Percentiles rank a stretch among this genome's conserved stretches.
These are phyloP conservation scores for Liopterus haemorrhoidalis DNA, from an alignment of 2,888 invertebrate species.

Conservation along the genomic window DNA sequence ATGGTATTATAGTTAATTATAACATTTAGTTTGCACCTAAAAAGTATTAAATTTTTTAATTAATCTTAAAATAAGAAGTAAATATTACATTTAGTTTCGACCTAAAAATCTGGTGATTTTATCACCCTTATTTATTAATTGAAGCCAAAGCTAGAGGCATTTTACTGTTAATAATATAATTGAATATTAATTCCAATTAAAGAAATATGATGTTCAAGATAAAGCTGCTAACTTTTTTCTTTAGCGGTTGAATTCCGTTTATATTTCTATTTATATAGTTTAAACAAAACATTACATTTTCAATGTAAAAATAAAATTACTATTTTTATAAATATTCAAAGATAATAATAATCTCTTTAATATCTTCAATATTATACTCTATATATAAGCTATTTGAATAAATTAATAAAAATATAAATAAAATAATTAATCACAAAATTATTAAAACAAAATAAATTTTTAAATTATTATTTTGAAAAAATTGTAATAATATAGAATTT, in stretches of 20 bases:
- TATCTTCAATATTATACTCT: constrained; percentile 49
- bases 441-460: no score
- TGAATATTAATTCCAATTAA: constrained; percentile 54
- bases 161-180: constrained; percentile 61
- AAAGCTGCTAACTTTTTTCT: constrained; percentile 61
- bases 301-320: constrained; percentile 55
- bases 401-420: no score
- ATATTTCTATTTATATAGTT: constrained; percentile 59
- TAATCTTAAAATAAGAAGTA: constrained; percentile 46
- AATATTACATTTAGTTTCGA: constrained; percentile 51
- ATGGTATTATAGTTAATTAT: constrained; percentile 47
- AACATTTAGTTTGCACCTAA: constrained; percentile 50
- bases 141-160: constrained; percentile 53
- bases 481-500: no score
- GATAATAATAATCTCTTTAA: constrained; percentile 40
- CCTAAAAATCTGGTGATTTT: constrained; percentile 45
- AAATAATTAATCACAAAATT: no score
- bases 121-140: constrained; percentile 48
- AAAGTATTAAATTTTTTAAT: constrained; percentile 43
- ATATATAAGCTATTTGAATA: constrained; percentile 45
- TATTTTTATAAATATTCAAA: constrained; percentile 40
- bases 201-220: constrained; percentile 50
- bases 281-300: constrained; percentile 62
- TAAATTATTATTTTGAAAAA: no score
- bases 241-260: constrained; percentile 48